Base-by-base conservation (phyloP, 2,888 invertebrate genomes). In the Rotaria macrura region DNA sequence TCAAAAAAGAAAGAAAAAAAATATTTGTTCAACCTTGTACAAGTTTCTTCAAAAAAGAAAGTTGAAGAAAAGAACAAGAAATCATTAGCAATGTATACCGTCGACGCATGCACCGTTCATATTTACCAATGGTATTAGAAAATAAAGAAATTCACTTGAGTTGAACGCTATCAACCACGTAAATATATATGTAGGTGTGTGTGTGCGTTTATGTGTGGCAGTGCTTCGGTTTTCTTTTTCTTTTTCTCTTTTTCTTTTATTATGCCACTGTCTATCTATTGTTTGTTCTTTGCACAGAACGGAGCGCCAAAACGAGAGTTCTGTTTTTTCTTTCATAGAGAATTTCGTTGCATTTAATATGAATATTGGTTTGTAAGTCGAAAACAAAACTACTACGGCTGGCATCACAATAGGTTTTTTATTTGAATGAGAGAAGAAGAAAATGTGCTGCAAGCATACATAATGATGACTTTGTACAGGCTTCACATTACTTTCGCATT, bases 1-100 rank as follows among this genome's bases (percentile, higher is more conserved):
- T 34, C 10, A 65, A 29, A 12, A 47, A 47, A 47, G 34, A 29
- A 65, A 20, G 20, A 65, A 65, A 65, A 65, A 29, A 65, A 29
- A 65, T 65, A 65, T 65, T 65, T 65, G 65, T 65, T 65, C 65
- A 65, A 65, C 65, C 65, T 65, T 65, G 65, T 20, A 20, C n/a
- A 65, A 34, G 65, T 34, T 65, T 65, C 65, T 17, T 65, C 65
- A 34, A 65, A 65, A 34, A 54, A 54, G 38, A 65, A 65, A 17
- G 34, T 17, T 17, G 6, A 34, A 65, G 34, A 65, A 65, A 34
- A 65, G 65, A 65, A 34, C 29, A 2, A 29, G 65, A 65, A 29
- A 65, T 34, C 34, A 6, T 34, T 34, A 14, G 34, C 29, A 65
- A 65, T 29, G n/a, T 65, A 5, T 4, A 65, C 34, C 20, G 7